phyloP scores from a whole-genome alignment of 2,113 vertebrate genomes.

The Oenanthe oenanthe region DNA sequence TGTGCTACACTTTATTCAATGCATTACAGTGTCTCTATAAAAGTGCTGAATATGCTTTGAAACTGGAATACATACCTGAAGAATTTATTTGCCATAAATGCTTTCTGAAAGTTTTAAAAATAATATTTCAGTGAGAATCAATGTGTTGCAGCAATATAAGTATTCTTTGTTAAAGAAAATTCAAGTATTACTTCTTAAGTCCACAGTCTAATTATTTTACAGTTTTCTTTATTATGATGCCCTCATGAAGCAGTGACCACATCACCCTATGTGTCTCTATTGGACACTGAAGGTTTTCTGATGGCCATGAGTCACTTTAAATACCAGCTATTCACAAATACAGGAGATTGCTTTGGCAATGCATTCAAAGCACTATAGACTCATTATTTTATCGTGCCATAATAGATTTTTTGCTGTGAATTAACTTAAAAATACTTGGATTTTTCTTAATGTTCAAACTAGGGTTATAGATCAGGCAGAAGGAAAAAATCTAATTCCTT shows the following conservation, averaged over 20 bases:
- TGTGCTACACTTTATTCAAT: not conserved
- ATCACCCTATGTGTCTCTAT: fast-evolving
- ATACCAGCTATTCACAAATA: not conserved
- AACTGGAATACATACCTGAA: not conserved
- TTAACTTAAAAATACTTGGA: not conserved
- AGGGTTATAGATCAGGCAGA: not conserved
- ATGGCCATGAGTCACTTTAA: not conserved
- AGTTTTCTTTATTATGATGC: not conserved
- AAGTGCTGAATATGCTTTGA: not conserved
- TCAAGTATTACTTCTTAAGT: not conserved
- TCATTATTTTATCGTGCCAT: not conserved
- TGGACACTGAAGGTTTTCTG: not conserved
- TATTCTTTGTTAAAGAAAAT: not conserved
- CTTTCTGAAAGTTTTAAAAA: not conserved
- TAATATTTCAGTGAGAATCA: not conserved
- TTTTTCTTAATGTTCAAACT: not conserved
- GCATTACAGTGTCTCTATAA: not conserved
- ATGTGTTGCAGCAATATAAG: not conserved
- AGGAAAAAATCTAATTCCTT: not conserved
- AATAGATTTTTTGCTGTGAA: not conserved
- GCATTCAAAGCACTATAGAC: fast-evolving
- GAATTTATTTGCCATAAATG: not conserved
- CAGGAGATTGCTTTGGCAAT: not conserved
- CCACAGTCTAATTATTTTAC: not conserved
- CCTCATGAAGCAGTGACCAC: not conserved